Evolutionary conservation across 2,113 vertebrate species (phyloP).

Genomic region (Ophthalmotilapia sp.): DNA sequence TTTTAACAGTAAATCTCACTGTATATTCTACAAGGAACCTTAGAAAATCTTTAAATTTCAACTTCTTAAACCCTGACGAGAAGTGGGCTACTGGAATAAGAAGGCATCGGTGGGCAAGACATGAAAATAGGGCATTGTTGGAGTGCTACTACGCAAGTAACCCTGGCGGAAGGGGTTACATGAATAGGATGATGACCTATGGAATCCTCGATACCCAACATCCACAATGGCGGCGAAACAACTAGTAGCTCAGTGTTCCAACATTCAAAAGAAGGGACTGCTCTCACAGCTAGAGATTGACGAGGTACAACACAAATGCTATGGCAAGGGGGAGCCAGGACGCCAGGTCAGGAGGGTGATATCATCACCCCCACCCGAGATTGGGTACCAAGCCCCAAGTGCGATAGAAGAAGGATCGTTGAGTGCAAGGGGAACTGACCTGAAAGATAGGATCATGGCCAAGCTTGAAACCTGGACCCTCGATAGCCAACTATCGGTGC

Average conservation of each 20-base stretch:
- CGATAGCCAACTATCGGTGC: rapidly evolving
- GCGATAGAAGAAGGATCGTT: neutral
- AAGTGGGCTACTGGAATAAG: neutral
- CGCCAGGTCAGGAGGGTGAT: neutral
- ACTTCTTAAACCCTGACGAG: neutral
- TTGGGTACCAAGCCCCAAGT: neutral
- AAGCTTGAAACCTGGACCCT: neutral
- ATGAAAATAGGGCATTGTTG: neutral
- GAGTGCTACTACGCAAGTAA: neutral
- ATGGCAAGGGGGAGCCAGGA: neutral
- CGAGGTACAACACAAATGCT: neutral
- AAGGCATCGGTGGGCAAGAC: neutral
- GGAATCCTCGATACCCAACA: neutral
- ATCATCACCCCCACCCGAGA: neutral
- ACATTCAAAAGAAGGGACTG: neutral
- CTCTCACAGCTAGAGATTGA: neutral
- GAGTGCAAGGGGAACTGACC: neutral
- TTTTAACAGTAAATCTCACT: neutral
- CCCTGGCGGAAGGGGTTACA: neutral
- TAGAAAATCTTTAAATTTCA: neutral
- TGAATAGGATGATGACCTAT: neutral
- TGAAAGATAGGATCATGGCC: neutral
- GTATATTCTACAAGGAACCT: neutral
- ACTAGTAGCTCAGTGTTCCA: neutral
- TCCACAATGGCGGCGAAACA: neutral